Base-by-base conservation (phyloP, 2,797 vertebrate genomes). In the Merluccius polli region DNA sequence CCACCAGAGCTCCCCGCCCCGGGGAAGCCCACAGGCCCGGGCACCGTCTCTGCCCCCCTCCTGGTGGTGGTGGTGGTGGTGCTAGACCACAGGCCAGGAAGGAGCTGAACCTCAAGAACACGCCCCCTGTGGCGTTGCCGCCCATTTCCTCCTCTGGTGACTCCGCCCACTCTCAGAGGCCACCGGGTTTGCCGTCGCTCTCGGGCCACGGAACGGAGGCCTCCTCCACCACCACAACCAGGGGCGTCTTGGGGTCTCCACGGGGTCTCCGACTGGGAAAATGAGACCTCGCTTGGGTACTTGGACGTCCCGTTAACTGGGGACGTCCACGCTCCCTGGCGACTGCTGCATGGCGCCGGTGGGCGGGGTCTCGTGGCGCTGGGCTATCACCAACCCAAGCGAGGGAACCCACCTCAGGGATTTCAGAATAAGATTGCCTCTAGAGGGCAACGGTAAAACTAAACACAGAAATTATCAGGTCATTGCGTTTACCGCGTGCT, bases 401-500 rank as follows among this genome's bases (percentile, higher is more conserved):
- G 36, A 21, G 68, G 21, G 74, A 77, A 69, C 70, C 70, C 41
- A 33, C 69, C n/a, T 18, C 77, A 73, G 41, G 38, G 65, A 12
- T 73, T 41, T 67, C 63, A 77, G 77, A 84, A 16, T 32, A 67
- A 59, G 38, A 38, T 32, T 36, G 71, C 1, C 15, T 29, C 70
- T 4, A 48, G 44, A 70, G 78, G 77, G 75, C 78, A 82, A 81
- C 86, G 87, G 85, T 90, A 48, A 81, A 70, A 0, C 1, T 1
- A 65, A 65, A 65, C n/a, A 65, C 59, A 27, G 27, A 48, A 48
- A 18, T 48, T 15, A 16, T 16, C 4, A 16, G 44, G 44, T 8
- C 33, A 15, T 18, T 44, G 44, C 15, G 13, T 48, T 48, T 18
- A 48, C 44, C 5, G 15, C 18, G 41, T 44, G 41, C 41, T 15